Evolutionary conservation across 2,113 vertebrate genomes (phyloP).

Genomic region (Acanthisitta chloris): DNA sequence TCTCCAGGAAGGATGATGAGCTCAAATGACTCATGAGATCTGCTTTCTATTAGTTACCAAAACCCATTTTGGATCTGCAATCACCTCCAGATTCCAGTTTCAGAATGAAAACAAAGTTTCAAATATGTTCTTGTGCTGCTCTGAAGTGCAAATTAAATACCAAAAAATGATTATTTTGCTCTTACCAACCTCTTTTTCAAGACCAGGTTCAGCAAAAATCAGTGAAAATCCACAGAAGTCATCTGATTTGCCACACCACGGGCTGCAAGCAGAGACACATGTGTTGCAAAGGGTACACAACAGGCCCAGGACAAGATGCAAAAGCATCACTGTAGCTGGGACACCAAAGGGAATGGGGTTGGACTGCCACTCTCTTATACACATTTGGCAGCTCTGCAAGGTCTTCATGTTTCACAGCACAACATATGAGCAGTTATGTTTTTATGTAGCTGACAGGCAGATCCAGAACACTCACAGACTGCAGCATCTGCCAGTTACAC

Average conservation of each 20-base stretch:
- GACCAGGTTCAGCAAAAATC: conserved; percentile 87
- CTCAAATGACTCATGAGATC: fast-evolving
- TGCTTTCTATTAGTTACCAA: not conserved
- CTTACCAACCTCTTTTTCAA: conserved; percentile 89
- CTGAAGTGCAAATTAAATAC: not conserved
- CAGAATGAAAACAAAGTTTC: not conserved
- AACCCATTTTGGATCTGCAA: not conserved
- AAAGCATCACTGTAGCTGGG: fast-evolving
- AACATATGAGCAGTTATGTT: fast-evolving
- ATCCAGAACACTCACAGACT: not conserved
- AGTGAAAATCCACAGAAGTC: conserved; percentile 84
- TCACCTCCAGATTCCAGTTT: not conserved
- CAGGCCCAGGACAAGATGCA: not conserved
- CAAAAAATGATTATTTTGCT: not conserved
- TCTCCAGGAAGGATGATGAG: not conserved
- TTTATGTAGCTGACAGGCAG: not conserved
- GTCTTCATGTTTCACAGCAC: not conserved
- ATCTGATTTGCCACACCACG: conserved; percentile 86
- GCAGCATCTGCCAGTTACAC: not conserved
- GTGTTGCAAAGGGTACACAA: not conserved
- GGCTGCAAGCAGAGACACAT: conserved; percentile 66
- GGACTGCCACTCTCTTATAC: not conserved
- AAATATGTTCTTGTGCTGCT: not conserved
- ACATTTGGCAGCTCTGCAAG: not conserved
- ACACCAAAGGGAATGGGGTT: not conserved